Conservation (phyloP, 2,797 vertebrate species). For the Denticeps clupeoides region DNA sequence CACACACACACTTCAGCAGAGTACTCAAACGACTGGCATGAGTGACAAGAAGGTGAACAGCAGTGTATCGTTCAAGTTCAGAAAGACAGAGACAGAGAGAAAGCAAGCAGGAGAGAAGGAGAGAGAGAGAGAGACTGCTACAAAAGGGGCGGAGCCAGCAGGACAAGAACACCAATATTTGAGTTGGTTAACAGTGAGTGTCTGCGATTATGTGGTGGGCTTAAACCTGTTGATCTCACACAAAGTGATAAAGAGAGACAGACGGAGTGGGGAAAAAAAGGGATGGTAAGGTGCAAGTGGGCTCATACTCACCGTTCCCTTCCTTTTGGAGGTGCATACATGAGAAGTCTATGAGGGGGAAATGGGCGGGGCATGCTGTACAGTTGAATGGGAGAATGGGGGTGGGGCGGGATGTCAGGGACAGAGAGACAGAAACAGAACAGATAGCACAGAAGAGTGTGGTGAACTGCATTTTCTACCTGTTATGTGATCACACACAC, state of each 20-base stretch:
- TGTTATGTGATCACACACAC: too few species aligned
- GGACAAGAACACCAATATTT: too few species aligned
- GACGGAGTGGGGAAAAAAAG: too few species aligned
- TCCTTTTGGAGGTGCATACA: constrained; percentile 96
- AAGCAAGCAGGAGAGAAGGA: too few species aligned
- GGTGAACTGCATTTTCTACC: constrained; percentile 47
- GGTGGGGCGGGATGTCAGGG: constrained; percentile 23
- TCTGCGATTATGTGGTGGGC: background rate
- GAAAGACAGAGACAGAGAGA: too few species aligned
- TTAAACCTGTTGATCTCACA: constrained; percentile 2
- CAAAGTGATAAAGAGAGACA: background rate
- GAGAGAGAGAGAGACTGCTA: too few species aligned
- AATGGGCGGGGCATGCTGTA: constrained; percentile 81
- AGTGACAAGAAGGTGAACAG: too few species aligned
- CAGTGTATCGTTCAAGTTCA: too few species aligned
- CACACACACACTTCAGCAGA: background rate
- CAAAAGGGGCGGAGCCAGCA: constrained; percentile 15
- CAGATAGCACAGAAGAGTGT: constrained; percentile 68
- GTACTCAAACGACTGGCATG: too few species aligned
- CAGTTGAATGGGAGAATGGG: constrained; percentile 65
- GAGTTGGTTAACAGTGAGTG: too few species aligned
- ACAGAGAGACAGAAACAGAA: background rate
- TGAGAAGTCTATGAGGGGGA: constrained; percentile 97
- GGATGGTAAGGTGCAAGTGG: constrained; percentile 50
- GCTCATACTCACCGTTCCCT: constrained; percentile 83